Evolutionary conservation across 1,140 invertebrate genomes (phyloP).

Genomic region (Papilio polytes): DNA sequence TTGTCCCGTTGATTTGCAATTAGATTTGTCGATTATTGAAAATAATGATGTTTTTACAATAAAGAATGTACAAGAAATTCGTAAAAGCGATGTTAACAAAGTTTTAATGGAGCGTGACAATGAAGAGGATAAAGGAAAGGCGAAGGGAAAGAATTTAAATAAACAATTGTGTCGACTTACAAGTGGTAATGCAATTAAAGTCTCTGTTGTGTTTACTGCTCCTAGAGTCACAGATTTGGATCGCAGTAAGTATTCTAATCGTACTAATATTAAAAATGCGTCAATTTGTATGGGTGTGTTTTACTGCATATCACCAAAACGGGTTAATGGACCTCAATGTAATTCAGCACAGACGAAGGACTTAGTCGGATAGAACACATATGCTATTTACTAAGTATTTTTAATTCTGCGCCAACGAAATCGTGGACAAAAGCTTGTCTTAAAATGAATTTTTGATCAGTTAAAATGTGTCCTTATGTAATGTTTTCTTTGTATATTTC

Average conservation of each 20-base stretch:
- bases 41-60: constrained; percentile 67
- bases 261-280: too few relatives aligned
- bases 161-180: constrained; percentile 71
- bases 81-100: constrained; percentile 69
- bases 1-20: constrained; percentile 67
- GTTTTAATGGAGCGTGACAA: constrained; percentile 62
- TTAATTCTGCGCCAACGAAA: too few relatives aligned
- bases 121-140: constrained; percentile 57
- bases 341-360: too few relatives aligned
- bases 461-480: too few relatives aligned
- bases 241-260: constrained; percentile 54
- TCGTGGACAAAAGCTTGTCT: too few relatives aligned
- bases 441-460: too few relatives aligned
- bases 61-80: constrained; percentile 73
- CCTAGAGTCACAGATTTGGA: constrained; percentile 62
- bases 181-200: constrained; percentile 69
- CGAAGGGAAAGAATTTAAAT: constrained; percentile 56
- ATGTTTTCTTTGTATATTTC: too few relatives aligned
- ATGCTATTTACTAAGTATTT: too few relatives aligned
- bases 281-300: too few relatives aligned
- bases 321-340: too few relatives aligned
- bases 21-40: constrained; percentile 63
- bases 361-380: too few relatives aligned
- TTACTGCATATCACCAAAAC: too few relatives aligned
- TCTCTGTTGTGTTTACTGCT: constrained; percentile 65